Base-by-base conservation (phyloP, 2,797 vertebrate species). In the Rousettus madagascariensis region DNA sequence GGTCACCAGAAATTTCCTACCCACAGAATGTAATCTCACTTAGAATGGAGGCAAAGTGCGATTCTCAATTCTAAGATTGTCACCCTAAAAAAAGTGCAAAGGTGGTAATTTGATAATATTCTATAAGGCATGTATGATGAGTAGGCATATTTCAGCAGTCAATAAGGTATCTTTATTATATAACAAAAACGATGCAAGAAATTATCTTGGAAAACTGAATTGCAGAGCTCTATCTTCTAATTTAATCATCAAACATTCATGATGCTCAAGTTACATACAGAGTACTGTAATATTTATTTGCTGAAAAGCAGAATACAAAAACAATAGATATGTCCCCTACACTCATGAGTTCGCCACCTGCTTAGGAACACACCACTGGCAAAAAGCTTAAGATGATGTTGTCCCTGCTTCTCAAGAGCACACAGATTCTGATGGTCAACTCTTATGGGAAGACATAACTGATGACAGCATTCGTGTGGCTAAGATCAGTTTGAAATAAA, bases 291-390 rank as follows among this genome's bases (percentile, higher is more conserved):
- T 43, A 51, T 28, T 55, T 55, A 72, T 16, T 69, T 26, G n/a
- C 41, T 94, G 57, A 82, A 86, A 86, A 59, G 83, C 61, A 91
- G 65, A 95, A 79, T 16, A 72, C 8, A 57, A 90, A 77, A 43
- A 20, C 22, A 72, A 69, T 10, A 57, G 33, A 94, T 33, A 3
- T 38, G 49, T n/a, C 49, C 46, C 9, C 16, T 13, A n/a, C 0
- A 61, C 51, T 10, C 16, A 6, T 3, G 33, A 63, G 22, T 13
- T 83, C 53, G 84, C 17, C 20, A 46, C 75, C 20, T 46, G 41
- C 11, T 71, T 36, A 86, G 28, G 49, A 41, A 66, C 69, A 36
- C 3, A 78, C 19, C 49, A 63, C 22, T 53, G 77, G 15, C 49
- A 82, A 86, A 78, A 91, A 28, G 16, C 15, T 51, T 26, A 43